phyloP scores from a whole-genome alignment of 2,797 vertebrate genomes.

The Acanthornis magna region DNA sequence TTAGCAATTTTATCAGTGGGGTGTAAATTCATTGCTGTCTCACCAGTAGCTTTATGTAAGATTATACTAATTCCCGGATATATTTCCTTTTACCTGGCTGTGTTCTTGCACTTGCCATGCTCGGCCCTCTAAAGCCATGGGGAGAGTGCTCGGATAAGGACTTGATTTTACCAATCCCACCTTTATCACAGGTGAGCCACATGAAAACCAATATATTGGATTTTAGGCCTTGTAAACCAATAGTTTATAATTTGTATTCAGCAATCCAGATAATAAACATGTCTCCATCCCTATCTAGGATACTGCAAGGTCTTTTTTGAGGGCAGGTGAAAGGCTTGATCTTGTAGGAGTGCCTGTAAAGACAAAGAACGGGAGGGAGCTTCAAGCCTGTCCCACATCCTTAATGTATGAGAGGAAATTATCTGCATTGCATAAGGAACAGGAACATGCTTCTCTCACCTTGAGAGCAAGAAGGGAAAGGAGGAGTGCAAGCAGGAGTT shows the following conservation, averaged over 20 bases:
- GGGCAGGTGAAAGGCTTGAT: neutral
- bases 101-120: neutral
- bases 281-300: neutral
- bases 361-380: neutral
- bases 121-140: neutral
- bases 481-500: neutral
- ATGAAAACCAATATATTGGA: neutral
- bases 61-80: neutral
- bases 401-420: neutral
- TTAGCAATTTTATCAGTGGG: neutral
- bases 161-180: neutral
- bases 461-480: neutral
- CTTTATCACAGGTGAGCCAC: neutral
- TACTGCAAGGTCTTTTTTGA: neutral
- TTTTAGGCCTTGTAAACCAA: neutral
- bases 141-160: neutral
- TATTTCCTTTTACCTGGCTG: neutral
- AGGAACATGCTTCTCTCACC: neutral
- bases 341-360: neutral
- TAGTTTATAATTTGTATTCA: neutral
- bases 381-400: neutral
- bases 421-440: neutral
- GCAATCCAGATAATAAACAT: neutral
- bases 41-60: neutral
- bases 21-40: neutral